Conservation (phyloP, 2,797 vertebrate species). For the Onychomys arenicola region DNA sequence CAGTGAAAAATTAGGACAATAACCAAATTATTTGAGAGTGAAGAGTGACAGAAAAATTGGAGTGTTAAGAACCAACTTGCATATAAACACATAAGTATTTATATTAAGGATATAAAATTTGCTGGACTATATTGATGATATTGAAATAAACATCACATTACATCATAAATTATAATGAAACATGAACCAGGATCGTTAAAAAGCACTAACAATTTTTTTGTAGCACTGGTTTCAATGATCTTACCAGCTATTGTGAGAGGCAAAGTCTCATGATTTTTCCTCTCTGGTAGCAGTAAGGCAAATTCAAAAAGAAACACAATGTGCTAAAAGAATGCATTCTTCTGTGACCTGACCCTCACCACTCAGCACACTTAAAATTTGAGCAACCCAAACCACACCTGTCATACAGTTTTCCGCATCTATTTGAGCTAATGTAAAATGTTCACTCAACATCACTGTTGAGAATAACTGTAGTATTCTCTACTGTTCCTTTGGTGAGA, state of each 20-base stretch:
- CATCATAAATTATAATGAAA: too few species aligned
- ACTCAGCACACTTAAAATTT: background rate
- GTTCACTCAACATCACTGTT: background rate
- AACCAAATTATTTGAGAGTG: background rate
- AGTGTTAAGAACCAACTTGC: background rate
- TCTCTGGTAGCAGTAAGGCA: background rate
- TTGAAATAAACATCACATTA: too few species aligned
- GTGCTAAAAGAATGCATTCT: background rate
- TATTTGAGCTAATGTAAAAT: background rate
- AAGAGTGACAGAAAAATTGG: background rate
- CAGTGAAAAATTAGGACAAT: background rate
- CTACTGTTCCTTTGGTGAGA: fast-evolving
- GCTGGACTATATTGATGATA: background rate
- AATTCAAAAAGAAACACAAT: background rate
- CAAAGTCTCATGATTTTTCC: background rate
- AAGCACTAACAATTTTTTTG: background rate
- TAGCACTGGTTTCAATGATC: background rate
- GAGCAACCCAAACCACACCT: background rate
- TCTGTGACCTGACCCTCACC: background rate
- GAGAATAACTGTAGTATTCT: background rate
- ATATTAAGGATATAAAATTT: background rate
- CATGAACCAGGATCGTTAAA: too few species aligned
- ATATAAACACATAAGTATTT: background rate
- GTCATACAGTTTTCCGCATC: background rate
- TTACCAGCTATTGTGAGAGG: background rate